These are phyloP conservation scores for Ctena decussata DNA, from an alignment of 2,888 invertebrate species.

Conservation along the genomic window DNA sequence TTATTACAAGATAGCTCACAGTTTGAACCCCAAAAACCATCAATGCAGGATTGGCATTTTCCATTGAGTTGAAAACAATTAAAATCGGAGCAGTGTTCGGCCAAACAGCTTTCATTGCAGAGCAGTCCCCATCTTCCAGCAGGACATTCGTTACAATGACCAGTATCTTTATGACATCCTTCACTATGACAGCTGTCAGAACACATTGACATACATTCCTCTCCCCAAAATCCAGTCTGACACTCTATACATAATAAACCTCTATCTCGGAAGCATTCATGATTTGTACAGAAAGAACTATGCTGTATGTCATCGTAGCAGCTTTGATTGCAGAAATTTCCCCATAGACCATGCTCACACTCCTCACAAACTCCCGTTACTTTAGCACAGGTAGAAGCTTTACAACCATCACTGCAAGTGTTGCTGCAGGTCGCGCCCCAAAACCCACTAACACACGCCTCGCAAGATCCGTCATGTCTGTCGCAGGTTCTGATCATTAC, in stretches of 20 bases:
- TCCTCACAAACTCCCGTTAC: conserved; percentile 13
- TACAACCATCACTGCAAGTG: neutral
- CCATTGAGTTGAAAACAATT: neutral
- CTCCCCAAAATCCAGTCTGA: conserved; percentile 1
- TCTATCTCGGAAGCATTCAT: neutral
- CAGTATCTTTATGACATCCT: conserved; percentile 13
- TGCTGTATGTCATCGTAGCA: neutral
- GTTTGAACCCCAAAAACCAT: neutral
- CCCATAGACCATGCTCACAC: conserved; percentile 15
- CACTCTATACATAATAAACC: conserved; percentile 7
- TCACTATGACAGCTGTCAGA: neutral
- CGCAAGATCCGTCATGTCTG: neutral
- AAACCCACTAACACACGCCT: neutral
- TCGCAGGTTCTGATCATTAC: neutral
- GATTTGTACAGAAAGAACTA: neutral
- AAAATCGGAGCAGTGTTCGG: neutral
- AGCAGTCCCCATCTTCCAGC: conserved; percentile 10
- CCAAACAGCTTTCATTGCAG: neutral
- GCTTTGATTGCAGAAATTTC: neutral
- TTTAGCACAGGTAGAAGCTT: neutral
- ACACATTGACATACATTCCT: neutral
- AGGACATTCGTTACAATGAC: conserved; percentile 4
- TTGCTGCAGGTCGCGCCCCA: neutral
- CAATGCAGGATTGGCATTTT: neutral
- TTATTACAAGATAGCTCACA: neutral